These are phyloP conservation scores for Neomorphus geoffroyi DNA, from an alignment of 2,797 vertebrate species.

Conservation along the genomic window DNA sequence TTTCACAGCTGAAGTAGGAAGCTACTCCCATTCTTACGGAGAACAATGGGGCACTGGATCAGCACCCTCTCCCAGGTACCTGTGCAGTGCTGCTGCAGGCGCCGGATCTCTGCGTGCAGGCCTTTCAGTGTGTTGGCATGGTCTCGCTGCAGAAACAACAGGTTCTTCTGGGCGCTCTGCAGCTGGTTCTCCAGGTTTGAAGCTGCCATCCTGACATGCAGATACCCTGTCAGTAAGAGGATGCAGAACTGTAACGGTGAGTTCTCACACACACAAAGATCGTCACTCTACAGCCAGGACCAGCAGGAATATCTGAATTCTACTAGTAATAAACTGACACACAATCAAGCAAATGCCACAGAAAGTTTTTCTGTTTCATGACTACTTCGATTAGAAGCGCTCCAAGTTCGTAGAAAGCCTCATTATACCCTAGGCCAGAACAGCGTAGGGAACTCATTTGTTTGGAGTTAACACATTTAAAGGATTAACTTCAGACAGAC, in stretches of 20 bases:
- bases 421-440: neutral
- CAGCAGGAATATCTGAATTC: neutral
- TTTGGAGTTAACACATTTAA: constrained; percentile 37
- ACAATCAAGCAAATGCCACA: neutral
- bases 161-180: constrained; percentile 96
- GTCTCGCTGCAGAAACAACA: constrained; percentile 96
- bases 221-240: constrained; percentile 45
- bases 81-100: constrained; percentile 97
- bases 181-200: constrained; percentile 94
- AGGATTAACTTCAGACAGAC: constrained; percentile 51
- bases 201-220: constrained; percentile 85
- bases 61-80: constrained; percentile 71
- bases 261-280: fast-evolving
- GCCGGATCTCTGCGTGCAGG: constrained; percentile 90
- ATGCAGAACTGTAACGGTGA: fast-evolving
- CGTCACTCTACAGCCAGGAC: neutral
- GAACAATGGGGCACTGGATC: fast-evolving
- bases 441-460: neutral
- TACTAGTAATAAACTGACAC: fast-evolving
- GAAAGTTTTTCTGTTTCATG: neutral
- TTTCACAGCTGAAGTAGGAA: neutral
- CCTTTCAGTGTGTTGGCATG: constrained; percentile 92
- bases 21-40: neutral
- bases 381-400: neutral
- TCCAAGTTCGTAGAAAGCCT: neutral